Conservation (phyloP, 2,888 invertebrate species). For the Dicycla oo region DNA sequence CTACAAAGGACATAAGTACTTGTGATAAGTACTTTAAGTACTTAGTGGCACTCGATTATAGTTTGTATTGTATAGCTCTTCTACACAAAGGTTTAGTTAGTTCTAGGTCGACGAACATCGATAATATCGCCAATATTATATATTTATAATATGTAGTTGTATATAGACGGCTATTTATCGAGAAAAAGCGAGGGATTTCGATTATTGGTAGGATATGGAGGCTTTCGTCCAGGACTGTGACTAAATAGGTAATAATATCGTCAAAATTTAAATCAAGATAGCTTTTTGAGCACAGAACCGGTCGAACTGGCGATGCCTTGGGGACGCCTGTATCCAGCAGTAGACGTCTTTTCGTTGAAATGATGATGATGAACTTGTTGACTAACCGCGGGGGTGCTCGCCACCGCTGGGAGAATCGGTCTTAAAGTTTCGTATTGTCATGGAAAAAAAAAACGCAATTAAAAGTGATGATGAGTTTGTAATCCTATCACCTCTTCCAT, state of each 20-base stretch:
- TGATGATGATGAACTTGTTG: neutral
- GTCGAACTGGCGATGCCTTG: too few species aligned
- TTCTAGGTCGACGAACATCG: conserved; percentile 10
- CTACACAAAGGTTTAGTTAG: conserved; percentile 20
- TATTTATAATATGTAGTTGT: neutral
- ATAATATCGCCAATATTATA: conserved; percentile 3
- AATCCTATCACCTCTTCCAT: neutral
- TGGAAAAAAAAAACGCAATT: neutral
- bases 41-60: conserved; percentile 18
- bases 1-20: conserved; percentile 23
- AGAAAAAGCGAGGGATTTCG: neutral
- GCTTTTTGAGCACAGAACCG: too few species aligned
- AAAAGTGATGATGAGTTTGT: neutral
- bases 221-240: neutral
- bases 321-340: too few species aligned
- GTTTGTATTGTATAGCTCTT: conserved; percentile 10
- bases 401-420: too few species aligned
- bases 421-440: neutral
- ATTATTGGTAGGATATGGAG: neutral
- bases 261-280: neutral
- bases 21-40: conserved; percentile 15
- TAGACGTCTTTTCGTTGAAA: too few species aligned
- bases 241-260: neutral
- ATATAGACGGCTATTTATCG: neutral
- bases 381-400: neutral